Percentiles rank a stretch among this genome's conserved stretches.
Evolutionary conservation across 2,888 invertebrate genomes (phyloP).

Genomic region (Nymphalis polychloros): DNA sequence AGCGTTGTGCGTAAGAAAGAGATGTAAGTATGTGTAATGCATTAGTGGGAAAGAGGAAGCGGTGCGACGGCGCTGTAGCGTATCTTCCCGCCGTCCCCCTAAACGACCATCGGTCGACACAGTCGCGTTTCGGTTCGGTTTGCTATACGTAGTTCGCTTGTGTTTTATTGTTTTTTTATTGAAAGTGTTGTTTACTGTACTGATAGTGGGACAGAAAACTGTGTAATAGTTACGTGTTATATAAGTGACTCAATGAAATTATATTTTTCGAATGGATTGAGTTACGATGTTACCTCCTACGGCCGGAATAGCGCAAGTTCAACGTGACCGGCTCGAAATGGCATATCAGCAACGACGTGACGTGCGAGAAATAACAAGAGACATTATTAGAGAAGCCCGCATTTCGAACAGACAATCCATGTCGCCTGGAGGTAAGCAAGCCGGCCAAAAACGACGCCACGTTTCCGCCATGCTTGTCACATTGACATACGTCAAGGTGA

Average conservation of each 20-base stretch:
- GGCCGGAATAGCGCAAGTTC: conserved; percentile 76
- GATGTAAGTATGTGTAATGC: conserved; percentile 45
- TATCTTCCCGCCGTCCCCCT: conserved; percentile 74
- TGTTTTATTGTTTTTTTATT: conserved; percentile 55
- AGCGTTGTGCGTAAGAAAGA: conserved; percentile 58
- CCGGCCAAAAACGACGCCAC: conserved; percentile 70
- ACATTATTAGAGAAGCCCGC: conserved; percentile 73
- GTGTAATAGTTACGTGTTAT: conserved; percentile 23
- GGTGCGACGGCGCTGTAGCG: conserved; percentile 73
- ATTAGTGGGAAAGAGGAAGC: conserved; percentile 53
- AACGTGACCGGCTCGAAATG: conserved; percentile 77
- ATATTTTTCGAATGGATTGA: conserved; percentile 68
- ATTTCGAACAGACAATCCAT: conserved; percentile 71
- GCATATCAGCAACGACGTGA: conserved; percentile 75
- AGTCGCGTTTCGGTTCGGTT: conserved; percentile 72
- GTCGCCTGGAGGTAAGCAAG: conserved; percentile 76
- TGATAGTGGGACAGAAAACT: conserved; percentile 30
- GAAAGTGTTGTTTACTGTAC: conserved; percentile 43
- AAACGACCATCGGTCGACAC: conserved; percentile 53
- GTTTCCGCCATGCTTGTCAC: conserved; percentile 82
- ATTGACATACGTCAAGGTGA: conserved; percentile 82
- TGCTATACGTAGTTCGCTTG: conserved; percentile 61
- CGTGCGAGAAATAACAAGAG: conserved; percentile 73
- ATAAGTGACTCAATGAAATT: conserved; percentile 32
- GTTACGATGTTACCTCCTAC: conserved; percentile 78